These are phyloP conservation scores for Netelia fuscicornis DNA, from an alignment of 2,888 invertebrate species.

Conservation along the genomic window DNA sequence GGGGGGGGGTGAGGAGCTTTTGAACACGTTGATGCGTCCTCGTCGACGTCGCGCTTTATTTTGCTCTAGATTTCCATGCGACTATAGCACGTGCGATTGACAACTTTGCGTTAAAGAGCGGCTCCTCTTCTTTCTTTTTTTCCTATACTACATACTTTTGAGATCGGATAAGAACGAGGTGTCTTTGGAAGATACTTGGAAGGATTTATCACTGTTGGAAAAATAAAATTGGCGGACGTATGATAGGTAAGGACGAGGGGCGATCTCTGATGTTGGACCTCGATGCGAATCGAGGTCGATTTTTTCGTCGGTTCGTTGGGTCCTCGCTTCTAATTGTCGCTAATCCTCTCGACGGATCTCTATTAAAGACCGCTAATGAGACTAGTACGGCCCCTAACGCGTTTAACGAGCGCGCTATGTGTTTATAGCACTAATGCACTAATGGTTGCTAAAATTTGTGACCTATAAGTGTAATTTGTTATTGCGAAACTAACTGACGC, in stretches of 20 bases:
- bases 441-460: conserved; percentile 82
- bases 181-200: no score
- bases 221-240: no score
- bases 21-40: not conserved
- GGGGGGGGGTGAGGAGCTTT: not conserved
- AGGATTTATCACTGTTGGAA: no score
- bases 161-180: no score
- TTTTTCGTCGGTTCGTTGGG: not conserved
- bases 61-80: no score
- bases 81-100: no score
- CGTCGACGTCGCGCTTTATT: no score
- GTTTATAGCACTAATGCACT: conserved; percentile 67
- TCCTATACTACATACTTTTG: no score
- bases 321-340: conserved; percentile 70
- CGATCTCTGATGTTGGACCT: no score
- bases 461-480: conserved; percentile 74
- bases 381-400: conserved; percentile 71
- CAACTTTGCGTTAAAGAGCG: no score
- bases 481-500: not conserved
- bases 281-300: not conserved
- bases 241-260: no score
- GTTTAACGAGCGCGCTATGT: conserved; percentile 73
- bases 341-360: conserved; percentile 73
- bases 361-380: conserved; percentile 75
- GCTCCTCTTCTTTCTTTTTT: not conserved